Base-by-base conservation (phyloP, 2,888 invertebrate genomes). In the Formica aserva region DNA sequence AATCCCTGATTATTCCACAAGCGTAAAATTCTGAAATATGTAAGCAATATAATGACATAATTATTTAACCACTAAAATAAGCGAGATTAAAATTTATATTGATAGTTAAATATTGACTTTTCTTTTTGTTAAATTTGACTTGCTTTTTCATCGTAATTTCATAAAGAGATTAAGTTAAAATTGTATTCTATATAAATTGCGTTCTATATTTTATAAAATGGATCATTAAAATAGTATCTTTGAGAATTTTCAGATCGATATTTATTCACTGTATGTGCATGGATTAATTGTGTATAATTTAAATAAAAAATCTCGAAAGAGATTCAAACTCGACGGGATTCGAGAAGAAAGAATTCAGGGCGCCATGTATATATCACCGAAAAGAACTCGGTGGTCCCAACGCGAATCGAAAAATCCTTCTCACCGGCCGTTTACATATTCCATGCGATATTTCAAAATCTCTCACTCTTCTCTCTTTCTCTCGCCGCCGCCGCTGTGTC, bases 381-480 rank as follows among this genome's bases (percentile, higher is more conserved):
- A 62, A 80, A 80, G 71, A 62, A 80, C 60, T 80, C 72, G 72
- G 71, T 71, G 78, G 78, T 71, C 72, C 81, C 60, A 62, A 52
- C 63, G 63, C 63, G 41, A 76, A 81, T 81, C 76, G 55, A 74
- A 76, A 80, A 80, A 80, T 80, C 72, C 67, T 77, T 74, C 84
- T 57, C 82, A 60, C 80, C 52, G 35, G 48, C 69, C 83, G 60
- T 85, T 85, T 85, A 81, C 81, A 85, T 85, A 85, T 84, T 77
- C 81, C 72, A 76, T 62, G 76, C 85, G 72, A 85, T 85, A 85
- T 85, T 85, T 85, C 85, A 85, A 85, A 85, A 84, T 84, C 85
- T 69, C 76, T 72, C 65, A 45, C 66, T 66, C 32, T 35, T 32
- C 57, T 41, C 69, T 83, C 52, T 57, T 32, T 55, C 32, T 75